Conservation (phyloP, 2,113 vertebrate species). For the Mixornis gularis region DNA sequence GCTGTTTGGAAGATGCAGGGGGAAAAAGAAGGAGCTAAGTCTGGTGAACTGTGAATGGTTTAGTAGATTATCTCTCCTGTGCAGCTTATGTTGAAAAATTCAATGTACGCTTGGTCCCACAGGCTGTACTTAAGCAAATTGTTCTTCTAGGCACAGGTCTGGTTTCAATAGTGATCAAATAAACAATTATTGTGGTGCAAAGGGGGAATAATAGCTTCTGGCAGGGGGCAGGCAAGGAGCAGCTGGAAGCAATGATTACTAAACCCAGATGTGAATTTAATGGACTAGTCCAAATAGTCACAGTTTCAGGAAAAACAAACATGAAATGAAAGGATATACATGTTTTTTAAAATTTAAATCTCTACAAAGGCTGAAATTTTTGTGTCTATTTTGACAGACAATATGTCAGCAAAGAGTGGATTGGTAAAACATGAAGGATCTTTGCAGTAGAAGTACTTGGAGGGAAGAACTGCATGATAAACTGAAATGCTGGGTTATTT, state of each 20-base stretch:
- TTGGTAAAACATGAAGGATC: not conserved
- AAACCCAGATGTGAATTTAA: slow-evolving; percentile 20
- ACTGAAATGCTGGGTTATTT: not conserved
- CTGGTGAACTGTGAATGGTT: not conserved
- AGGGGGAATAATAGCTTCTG: slow-evolving; percentile 29
- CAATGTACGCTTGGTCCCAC: not conserved
- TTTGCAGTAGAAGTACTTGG: not conserved
- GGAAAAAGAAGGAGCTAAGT: not conserved
- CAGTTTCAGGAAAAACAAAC: not conserved
- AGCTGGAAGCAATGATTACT: slow-evolving; percentile 50
- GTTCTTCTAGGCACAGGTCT: not conserved
- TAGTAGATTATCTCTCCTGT: not conserved
- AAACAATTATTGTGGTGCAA: slow-evolving; percentile 23
- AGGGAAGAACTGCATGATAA: not conserved
- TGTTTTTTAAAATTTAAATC: not conserved
- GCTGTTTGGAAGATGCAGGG: not conserved
- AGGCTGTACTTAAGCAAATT: slow-evolving; percentile 14
- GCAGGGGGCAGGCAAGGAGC: slow-evolving; percentile 23
- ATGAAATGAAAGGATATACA: not conserved
- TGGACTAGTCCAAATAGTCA: not conserved
- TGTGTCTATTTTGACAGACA: not conserved
- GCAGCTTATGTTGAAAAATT: not conserved
- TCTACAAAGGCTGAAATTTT: not conserved
- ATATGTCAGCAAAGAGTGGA: not conserved
- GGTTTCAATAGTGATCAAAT: slow-evolving; percentile 32